Evolutionary conservation across 2,888 invertebrate genomes (phyloP).

Genomic region (Noctua fimbriata): DNA sequence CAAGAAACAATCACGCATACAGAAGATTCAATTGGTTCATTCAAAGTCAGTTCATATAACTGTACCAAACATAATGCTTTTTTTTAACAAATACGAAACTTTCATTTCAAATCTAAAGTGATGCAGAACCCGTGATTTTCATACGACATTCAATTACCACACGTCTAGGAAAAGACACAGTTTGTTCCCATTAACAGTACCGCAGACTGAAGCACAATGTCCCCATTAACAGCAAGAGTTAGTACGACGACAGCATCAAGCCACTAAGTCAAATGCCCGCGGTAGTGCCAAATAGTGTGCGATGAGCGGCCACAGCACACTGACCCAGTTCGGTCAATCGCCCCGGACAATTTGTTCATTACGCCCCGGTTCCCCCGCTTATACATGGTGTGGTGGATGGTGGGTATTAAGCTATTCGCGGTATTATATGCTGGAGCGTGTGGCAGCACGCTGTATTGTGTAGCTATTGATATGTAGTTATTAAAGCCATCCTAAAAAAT

Average conservation of each 20-base stretch:
- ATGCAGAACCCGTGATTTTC: background rate
- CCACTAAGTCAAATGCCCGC: conserved; percentile 49
- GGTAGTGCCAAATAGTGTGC: conserved; percentile 58
- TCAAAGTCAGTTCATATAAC: background rate
- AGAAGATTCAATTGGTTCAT: background rate
- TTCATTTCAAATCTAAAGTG: no score
- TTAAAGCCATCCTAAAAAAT: conserved; percentile 25
- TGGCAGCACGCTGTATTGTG: conserved; percentile 20
- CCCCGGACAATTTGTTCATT: conserved; percentile 57
- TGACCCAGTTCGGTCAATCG: conserved; percentile 59
- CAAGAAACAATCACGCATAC: background rate
- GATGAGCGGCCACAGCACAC: conserved; percentile 41
- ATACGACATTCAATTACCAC: background rate
- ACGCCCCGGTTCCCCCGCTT: conserved; percentile 14
- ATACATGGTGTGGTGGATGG: background rate
- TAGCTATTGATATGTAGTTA: conserved; percentile 25
- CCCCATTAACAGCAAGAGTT: conserved; percentile 38
- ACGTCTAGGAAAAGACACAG: background rate
- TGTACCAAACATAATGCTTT: background rate
- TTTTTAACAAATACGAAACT: background rate
- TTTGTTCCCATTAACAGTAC: background rate
- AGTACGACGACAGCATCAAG: conserved; percentile 12
- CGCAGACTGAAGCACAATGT: conserved; percentile 1
- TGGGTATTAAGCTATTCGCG: conserved; percentile 4
- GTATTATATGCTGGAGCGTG: conserved; percentile 11